Conservation (phyloP, 1,140 invertebrate genomes). For the Grapholita molesta region DNA sequence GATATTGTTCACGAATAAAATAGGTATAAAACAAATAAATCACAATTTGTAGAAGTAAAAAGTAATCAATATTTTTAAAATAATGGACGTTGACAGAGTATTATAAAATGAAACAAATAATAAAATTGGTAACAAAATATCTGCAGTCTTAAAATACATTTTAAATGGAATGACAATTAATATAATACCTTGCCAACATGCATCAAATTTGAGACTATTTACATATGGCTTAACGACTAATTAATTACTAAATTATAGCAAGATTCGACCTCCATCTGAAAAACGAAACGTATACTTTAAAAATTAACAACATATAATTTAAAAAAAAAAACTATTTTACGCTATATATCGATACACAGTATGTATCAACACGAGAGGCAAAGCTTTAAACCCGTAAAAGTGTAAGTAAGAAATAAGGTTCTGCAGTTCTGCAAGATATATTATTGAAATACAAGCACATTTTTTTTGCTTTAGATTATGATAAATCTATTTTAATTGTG, state of each 20-base stretch:
- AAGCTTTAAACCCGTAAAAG: too few relatives aligned
- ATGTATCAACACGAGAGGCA: too few relatives aligned
- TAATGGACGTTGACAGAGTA: slow-evolving; percentile 53
- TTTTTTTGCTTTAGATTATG: too few relatives aligned
- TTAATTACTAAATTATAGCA: not conserved
- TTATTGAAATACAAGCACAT: too few relatives aligned
- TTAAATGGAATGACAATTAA: slow-evolving; percentile 9
- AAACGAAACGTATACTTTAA: slow-evolving; percentile 19
- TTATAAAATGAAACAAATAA: slow-evolving; percentile 21
- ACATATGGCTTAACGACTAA: not conserved
- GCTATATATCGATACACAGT: too few relatives aligned
- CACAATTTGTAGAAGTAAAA: not conserved
- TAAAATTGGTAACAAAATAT: slow-evolving; percentile 34
- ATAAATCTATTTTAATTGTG: too few relatives aligned
- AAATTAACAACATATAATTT: not conserved
- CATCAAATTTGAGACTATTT: slow-evolving; percentile 19
- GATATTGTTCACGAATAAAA: too few relatives aligned
- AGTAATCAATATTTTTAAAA: not conserved
- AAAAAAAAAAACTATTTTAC: not conserved
- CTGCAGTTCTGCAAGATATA: too few relatives aligned
- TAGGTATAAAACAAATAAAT: not conserved
- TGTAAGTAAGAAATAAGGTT: too few relatives aligned
- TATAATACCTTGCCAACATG: slow-evolving; percentile 52
- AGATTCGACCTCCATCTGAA: not conserved
- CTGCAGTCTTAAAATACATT: slow-evolving; percentile 17